Conservation (phyloP, 2,888 invertebrate species). For the Harpagoxenus sublaevis region DNA sequence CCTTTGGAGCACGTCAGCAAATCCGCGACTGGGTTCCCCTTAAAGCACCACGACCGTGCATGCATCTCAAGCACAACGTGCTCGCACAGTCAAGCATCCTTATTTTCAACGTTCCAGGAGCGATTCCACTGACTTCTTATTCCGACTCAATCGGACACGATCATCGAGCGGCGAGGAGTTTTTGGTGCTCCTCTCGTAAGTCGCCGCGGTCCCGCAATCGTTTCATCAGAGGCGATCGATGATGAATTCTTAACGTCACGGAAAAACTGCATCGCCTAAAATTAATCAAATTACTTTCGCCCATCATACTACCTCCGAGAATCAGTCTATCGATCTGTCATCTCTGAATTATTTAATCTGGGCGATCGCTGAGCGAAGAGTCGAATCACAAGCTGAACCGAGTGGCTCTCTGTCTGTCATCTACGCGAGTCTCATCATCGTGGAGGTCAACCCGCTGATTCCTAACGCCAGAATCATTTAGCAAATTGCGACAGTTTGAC, state of each 20-base stretch:
- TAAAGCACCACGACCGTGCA: constrained; percentile 14
- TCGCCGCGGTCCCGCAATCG: not conserved
- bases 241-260: not conserved
- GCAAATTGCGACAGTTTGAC: not conserved
- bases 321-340: not conserved
- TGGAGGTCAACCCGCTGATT: not conserved
- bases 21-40: constrained; percentile 1
- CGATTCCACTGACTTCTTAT: constrained; percentile 7
- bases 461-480: not conserved
- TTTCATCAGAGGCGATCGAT: not conserved
- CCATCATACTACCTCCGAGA: not conserved
- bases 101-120: constrained; percentile 31
- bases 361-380: not conserved
- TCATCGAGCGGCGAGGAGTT: constrained; percentile 4
- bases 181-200: not conserved
- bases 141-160: not conserved
- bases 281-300: not conserved
- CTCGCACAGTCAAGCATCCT: constrained; percentile 20
- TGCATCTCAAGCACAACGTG: constrained; percentile 20
- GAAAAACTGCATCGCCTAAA: not conserved
- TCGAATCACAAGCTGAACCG: not conserved
- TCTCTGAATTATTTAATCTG: not conserved
- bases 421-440: not conserved
- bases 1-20: not conserved
- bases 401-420: not conserved